Evolutionary conservation across 1,140 invertebrate species (phyloP), one percentile per base, ranked within the genome.

Genomic region (Nephila pilipes): DNA sequence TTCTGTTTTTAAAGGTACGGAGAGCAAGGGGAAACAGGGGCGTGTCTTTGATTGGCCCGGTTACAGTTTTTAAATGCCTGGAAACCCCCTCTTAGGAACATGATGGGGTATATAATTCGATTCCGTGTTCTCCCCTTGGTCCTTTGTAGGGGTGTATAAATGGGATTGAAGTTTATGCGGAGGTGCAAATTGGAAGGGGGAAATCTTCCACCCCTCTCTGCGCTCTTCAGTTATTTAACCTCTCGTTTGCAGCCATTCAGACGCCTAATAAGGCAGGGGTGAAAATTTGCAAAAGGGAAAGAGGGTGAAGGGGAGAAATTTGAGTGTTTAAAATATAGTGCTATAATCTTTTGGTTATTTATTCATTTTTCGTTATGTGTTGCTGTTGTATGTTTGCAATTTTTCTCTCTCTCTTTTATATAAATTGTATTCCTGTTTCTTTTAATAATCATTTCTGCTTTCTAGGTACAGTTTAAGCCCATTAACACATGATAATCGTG

Each of bases 1-100:
- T 29, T 75, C 65, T 75, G 69, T 75, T 75, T 75, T 75, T 75
- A 75, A 75, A 75, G 69, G 63, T 65, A 65, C 58, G 63, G n/a
- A n/a, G n/a, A n/a, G n/a, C n/a, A n/a, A n/a, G n/a, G 58, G 58
- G 18, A 18, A 60, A 18, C 18, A 16, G 14, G 69, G 69, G 29
- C 69, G 69, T 75, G 69, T 36, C n/a, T 22, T 60, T 18, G 22
- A 60, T 60, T 22, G 58, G 58, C 69, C 69, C 69, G 69, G 69
- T 32, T 75, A 36, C 69, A 75, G 69, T 75, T 75, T 75, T 75
- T 75, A 75, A 75, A 75, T 75, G 69, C 69, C 29, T 36, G 29
- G 29, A 75, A 29, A 75, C 69, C 69, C 69, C 69, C 32, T 29
- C 36, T 75, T 36, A 75, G 32, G 22, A 75, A 32, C 32, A 75